Percentiles rank a stretch among this genome's conserved stretches.
These are phyloP conservation scores for Elaphurus davidianus DNA, from an alignment of 2,113 vertebrate genomes.

Conservation along the genomic window DNA sequence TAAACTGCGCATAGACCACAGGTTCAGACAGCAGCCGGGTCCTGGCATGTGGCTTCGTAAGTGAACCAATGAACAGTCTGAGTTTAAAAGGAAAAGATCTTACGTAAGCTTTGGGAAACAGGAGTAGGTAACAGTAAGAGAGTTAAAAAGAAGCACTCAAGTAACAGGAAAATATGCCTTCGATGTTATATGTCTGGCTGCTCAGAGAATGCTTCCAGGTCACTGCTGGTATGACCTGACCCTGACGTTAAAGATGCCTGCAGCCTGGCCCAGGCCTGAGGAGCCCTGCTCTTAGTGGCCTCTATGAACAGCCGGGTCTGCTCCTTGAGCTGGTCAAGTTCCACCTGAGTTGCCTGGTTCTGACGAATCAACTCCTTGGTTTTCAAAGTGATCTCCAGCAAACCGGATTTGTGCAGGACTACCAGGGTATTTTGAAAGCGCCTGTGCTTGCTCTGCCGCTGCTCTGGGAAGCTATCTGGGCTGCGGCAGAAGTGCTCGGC, in stretches of 20 bases:
- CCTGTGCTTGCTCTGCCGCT: slow-evolving; percentile 82
- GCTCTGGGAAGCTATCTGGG: slow-evolving; percentile 71
- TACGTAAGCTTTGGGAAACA: slow-evolving; percentile 50
- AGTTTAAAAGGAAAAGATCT: slow-evolving; percentile 57
- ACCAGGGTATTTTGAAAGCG: slow-evolving; percentile 93
- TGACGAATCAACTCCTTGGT: slow-evolving; percentile 94
- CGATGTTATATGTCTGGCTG: slow-evolving; percentile 72
- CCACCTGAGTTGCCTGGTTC: slow-evolving; percentile 90
- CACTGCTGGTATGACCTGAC: slow-evolving; percentile 55
- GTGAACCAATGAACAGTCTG: neutral
- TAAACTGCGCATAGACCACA: slow-evolving; percentile 8
- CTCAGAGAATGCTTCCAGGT: slow-evolving; percentile 55
- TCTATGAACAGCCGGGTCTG: slow-evolving; percentile 90
- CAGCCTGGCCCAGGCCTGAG: slow-evolving; percentile 89
- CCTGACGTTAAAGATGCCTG: slow-evolving; percentile 82
- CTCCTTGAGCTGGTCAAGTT: slow-evolving; percentile 90
- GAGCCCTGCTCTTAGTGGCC: slow-evolving; percentile 87
- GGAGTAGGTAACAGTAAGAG: slow-evolving; percentile 3
- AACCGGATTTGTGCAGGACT: slow-evolving; percentile 87
- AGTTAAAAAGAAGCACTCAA: slow-evolving; percentile 64
- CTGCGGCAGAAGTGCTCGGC: slow-evolving; percentile 75
- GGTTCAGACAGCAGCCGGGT: slow-evolving; percentile 30
- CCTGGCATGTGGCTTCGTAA: neutral
- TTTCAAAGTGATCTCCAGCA: slow-evolving; percentile 93
- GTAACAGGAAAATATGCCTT: slow-evolving; percentile 5